phyloP scores from a whole-genome alignment of 1,140 invertebrate genomes.

The Drosophila littoralis region DNA sequence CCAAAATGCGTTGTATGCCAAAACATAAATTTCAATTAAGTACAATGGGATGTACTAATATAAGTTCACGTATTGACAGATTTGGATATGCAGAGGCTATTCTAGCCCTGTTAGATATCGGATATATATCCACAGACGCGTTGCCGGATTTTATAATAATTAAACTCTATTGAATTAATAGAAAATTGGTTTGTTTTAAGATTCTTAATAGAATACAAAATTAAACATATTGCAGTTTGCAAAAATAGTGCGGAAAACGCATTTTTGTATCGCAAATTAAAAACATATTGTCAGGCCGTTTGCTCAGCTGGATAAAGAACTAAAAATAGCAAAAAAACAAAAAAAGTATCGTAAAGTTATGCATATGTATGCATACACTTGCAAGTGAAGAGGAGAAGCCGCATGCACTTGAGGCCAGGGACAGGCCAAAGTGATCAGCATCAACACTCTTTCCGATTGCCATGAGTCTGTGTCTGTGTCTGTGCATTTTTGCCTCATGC shows the following conservation, averaged over 20 bases:
- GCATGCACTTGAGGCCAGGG: slow-evolving; percentile 48
- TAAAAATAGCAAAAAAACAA: slow-evolving; percentile 66
- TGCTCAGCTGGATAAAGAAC: slow-evolving; percentile 49
- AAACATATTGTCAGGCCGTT: slow-evolving; percentile 74
- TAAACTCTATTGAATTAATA: not conserved
- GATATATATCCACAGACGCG: too few relatives aligned
- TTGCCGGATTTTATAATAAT: not conserved
- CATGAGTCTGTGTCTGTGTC: slow-evolving; percentile 20
- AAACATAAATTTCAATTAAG: slow-evolving; percentile 77
- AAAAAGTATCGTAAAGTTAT: slow-evolving; percentile 9
- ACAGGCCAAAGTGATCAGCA: slow-evolving; percentile 58
- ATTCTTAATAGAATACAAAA: slow-evolving; percentile 22
- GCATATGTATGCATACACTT: slow-evolving; percentile 12
- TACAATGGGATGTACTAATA: slow-evolving; percentile 22
- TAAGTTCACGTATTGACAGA: not conserved
- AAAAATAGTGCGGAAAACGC: slow-evolving; percentile 64
- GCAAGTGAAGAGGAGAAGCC: slow-evolving; percentile 9
- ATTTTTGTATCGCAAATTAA: slow-evolving; percentile 71
- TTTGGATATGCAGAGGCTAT: not conserved
- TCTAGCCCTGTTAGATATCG: too few relatives aligned
- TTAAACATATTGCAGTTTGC: slow-evolving; percentile 10
- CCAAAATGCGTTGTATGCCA: slow-evolving; percentile 70
- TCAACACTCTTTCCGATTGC: slow-evolving; percentile 58
- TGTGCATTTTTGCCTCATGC: slow-evolving; percentile 58
- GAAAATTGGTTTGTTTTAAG: not conserved